These are phyloP conservation scores for Darevskia mixta DNA, from an alignment of 2,797 vertebrate genomes.

Conservation along the genomic window DNA sequence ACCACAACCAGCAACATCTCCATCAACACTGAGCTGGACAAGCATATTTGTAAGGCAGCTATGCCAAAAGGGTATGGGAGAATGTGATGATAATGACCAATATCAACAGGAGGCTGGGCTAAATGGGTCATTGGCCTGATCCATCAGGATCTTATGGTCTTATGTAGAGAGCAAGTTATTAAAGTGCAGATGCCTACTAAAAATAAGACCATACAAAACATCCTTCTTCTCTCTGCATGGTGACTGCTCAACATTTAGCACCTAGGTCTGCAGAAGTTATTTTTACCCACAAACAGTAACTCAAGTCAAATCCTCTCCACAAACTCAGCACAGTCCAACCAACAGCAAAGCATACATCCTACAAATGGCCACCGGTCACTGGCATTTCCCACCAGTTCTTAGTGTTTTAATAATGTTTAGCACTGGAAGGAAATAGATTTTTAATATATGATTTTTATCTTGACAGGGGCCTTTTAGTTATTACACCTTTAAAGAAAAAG, in stretches of 20 bases:
- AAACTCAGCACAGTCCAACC: neutral
- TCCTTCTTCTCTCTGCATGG: neutral
- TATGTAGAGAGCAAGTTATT: neutral
- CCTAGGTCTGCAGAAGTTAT: no score
- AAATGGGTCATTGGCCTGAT: no score
- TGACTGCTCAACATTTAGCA: neutral
- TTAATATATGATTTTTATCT: constrained; percentile 39
- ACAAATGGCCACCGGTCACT: neutral
- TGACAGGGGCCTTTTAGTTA: constrained; percentile 12
- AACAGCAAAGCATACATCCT: neutral
- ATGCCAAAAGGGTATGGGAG: no score
- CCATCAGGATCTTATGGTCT: no score
- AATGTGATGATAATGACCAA: no score
- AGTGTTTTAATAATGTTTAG: constrained; percentile 15
- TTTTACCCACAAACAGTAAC: neutral
- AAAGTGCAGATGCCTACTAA: neutral
- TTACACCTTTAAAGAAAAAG: neutral
- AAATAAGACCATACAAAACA: neutral
- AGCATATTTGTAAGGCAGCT: no score
- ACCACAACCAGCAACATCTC: no score
- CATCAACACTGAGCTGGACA: no score
- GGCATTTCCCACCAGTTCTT: constrained; percentile 17
- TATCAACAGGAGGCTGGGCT: no score
- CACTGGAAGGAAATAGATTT: neutral
- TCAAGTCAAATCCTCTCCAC: neutral